phyloP scores from a whole-genome alignment of 2,888 invertebrate species.

The Synergus itoensis region DNA sequence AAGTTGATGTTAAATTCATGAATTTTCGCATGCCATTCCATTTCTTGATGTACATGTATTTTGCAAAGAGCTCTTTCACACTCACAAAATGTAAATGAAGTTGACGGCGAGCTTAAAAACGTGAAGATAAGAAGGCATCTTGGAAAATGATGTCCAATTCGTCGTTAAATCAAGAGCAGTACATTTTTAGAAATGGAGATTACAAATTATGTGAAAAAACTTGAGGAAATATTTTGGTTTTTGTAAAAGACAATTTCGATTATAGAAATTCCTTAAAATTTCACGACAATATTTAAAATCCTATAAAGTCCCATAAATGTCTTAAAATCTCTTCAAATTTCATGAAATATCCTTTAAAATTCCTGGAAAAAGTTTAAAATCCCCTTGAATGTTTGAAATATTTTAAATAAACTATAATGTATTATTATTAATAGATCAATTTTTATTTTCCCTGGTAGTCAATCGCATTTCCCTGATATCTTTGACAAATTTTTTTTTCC shows the following conservation, averaged over 20 bases:
- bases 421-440: too few species aligned
- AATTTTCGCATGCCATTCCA: background rate
- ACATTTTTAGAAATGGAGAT: background rate
- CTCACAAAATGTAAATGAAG: slow-evolving; percentile 31
- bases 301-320: too few species aligned
- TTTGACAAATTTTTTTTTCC: too few species aligned
- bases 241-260: too few species aligned
- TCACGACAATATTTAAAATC: too few species aligned
- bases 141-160: slow-evolving; percentile 11
- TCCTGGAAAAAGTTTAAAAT: too few species aligned
- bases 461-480: too few species aligned
- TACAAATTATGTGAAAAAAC: background rate
- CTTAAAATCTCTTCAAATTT: too few species aligned
- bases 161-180: slow-evolving; percentile 10
- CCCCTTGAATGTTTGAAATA: too few species aligned
- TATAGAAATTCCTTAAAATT: background rate
- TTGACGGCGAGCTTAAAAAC: slow-evolving; percentile 8
- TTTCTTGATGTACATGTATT: slow-evolving; percentile 7
- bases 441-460: too few species aligned
- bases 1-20: slow-evolving; percentile 31
- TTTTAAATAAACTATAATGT: too few species aligned
- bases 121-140: slow-evolving; percentile 15
- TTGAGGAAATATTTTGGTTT: background rate
- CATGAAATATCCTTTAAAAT: too few species aligned
- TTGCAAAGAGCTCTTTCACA: slow-evolving; percentile 13